Evolutionary conservation across 2,888 invertebrate species (phyloP), one percentile per base, ranked within the genome.

Genomic region (Adelognathus sp.): DNA sequence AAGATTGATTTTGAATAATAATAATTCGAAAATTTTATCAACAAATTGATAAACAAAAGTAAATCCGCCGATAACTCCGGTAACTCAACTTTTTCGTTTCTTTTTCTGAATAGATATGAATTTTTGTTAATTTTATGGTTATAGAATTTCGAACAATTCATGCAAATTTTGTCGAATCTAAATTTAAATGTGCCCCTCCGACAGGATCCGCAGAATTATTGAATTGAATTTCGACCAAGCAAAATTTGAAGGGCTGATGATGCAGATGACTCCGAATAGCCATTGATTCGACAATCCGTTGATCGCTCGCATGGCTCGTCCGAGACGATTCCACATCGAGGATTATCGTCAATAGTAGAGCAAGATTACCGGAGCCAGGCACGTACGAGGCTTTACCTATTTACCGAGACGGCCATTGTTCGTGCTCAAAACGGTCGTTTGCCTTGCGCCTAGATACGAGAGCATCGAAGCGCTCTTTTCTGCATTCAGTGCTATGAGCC

Each of bases 341-440:
- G 27, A 44, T 63, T n/a, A 44, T 44, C 36, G 46, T 56, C 54
- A 50, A 54, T 39, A 73, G 36, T 39, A 52, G 41, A 69, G 58
- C 64, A 64, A 69, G 72, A 64, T 74, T 64, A 64, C 29, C 46
- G 50, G 27, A 41, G 52, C 21, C 18, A 70, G 74, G 74, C 73
- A 66, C 73, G 69, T 74, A 70, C 74, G 64, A 36, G 60, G 60
- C 60, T 78, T 74, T 78, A 74, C 70, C 78, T 78, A 78, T 78
- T 64, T 78, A 64, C 70, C 70, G 70, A 78, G 74, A 74, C n/a
- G n/a, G 70, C 64, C 74, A 74, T 78, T 78, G 78, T 78, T 78
- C 70, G 64, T 78, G 58, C 36, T 60, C 74, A 54, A 44, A 41
- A 73, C 63, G 33, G 69, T 52, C 36, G 50, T 56, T 50, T 69